Conservation (phyloP, 2,888 invertebrate species). For the Hypercompe scribonia region DNA sequence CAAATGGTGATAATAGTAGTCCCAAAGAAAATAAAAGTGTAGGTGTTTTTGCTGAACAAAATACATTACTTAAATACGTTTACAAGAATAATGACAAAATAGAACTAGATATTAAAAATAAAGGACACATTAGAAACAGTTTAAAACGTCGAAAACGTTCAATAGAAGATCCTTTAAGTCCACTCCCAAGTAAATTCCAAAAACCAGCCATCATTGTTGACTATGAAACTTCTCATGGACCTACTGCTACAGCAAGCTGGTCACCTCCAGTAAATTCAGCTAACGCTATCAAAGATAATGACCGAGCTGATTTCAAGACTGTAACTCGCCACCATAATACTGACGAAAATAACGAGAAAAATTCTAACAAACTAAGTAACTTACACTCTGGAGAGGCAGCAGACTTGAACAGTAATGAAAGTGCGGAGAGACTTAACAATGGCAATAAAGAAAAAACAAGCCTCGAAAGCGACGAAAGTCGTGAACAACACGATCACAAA, state of each 20-base stretch:
- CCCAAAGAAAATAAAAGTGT: constrained; percentile 30
- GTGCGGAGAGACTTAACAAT: constrained; percentile 21
- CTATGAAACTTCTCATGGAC: constrained; percentile 68
- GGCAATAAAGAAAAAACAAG: constrained; percentile 16
- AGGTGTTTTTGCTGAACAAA: constrained; percentile 48
- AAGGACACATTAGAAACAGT: constrained; percentile 70
- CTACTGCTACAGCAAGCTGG: constrained; percentile 48
- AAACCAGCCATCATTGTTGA: constrained; percentile 65
- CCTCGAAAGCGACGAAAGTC: constrained; percentile 42
- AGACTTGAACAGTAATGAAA: constrained; percentile 27
- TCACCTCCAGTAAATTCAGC: constrained; percentile 47
- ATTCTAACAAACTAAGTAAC: constrained; percentile 42
- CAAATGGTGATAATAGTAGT: not conserved
- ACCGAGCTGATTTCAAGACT: constrained; percentile 75
- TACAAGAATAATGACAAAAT: constrained; percentile 61
- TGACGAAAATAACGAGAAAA: constrained; percentile 30
- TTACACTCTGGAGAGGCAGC: constrained; percentile 36
- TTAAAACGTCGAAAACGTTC: constrained; percentile 68
- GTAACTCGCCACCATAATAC: constrained; percentile 66
- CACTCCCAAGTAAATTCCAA: constrained; percentile 46
- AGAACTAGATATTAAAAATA: constrained; percentile 44
- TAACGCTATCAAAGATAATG: constrained; percentile 60
- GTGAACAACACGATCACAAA: constrained; percentile 32
- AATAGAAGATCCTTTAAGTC: constrained; percentile 22
- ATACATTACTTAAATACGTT: constrained; percentile 71